phyloP scores from a whole-genome alignment of 2,888 invertebrate species.

The Cheilosia vulpina region DNA sequence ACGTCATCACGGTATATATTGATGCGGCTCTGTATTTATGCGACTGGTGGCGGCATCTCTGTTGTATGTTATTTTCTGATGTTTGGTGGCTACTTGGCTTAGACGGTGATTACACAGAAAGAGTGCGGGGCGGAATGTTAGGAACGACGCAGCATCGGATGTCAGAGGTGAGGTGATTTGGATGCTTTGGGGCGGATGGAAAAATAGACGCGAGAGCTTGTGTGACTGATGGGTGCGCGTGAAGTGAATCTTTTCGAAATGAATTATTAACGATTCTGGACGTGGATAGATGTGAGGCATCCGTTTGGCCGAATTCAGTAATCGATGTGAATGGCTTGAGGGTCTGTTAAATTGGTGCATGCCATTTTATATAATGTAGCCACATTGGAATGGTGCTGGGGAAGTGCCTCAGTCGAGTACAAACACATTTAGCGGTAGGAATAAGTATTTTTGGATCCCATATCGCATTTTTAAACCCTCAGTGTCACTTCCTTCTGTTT shows the following conservation, averaged over 20 bases:
- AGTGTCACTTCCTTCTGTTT: too few relatives aligned
- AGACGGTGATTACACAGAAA: conserved; percentile 22
- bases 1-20: conserved; percentile 62
- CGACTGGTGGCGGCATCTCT: conserved; percentile 46
- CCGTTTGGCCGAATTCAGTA: conserved; percentile 13
- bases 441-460: too few relatives aligned
- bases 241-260: conserved; percentile 10
- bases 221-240: conserved; percentile 49
- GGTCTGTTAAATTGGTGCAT: not conserved
- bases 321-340: not conserved
- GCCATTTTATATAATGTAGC: not conserved
- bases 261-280: conserved; percentile 17
- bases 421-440: too few relatives aligned
- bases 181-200: conserved; percentile 59
- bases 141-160: conserved; percentile 47
- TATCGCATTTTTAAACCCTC: too few relatives aligned
- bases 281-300: not conserved
- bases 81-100: conserved; percentile 48
- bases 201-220: conserved; percentile 40
- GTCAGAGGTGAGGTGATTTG: conserved; percentile 68
- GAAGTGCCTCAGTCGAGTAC: too few relatives aligned
- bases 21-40: conserved; percentile 34
- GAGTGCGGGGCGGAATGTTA: conserved; percentile 35
- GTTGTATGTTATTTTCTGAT: conserved; percentile 54
- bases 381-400: too few relatives aligned